Conservation (phyloP, 2,113 vertebrate genomes). For the Tragelaphus strepsiceros region DNA sequence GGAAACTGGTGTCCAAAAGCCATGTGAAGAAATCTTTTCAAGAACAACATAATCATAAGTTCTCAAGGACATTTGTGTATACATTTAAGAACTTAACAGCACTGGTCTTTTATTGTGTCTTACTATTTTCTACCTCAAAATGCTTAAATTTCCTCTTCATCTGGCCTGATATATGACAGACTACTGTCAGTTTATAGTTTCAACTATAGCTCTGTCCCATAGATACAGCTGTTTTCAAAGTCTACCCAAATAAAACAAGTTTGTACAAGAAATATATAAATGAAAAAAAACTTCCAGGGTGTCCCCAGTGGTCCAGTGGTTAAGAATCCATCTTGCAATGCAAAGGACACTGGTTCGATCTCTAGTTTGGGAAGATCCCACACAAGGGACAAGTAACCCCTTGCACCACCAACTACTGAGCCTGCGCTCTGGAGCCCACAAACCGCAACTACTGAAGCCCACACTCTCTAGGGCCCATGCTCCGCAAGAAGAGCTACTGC, state of each 20-base stretch:
- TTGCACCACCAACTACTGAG: not conserved
- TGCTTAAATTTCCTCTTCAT: not conserved
- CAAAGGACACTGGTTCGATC: not conserved
- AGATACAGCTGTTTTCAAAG: not conserved
- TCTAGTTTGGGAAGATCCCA: not conserved
- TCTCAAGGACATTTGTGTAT: not conserved
- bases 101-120: not conserved
- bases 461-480: not conserved
- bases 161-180: not conserved
- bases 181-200: not conserved
- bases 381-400: not conserved
- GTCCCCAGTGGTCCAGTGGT: not conserved
- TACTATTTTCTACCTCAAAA: slow-evolving; percentile 2
- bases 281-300: not conserved
- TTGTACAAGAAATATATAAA: not conserved
- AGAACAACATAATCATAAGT: not conserved
- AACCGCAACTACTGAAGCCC: not conserved
- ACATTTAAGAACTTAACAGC: slow-evolving; percentile 14
- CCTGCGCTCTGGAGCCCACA: not conserved
- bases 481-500: not conserved
- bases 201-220: not conserved
- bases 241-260: not conserved
- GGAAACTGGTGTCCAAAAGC: not conserved
- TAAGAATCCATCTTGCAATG: not conserved
- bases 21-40: not conserved